A percentile compares a stretch with the other conserved stretches of the same genome.
phyloP scores from a whole-genome alignment of 2,797 vertebrate species.

The Neosalanx taihuensis region DNA sequence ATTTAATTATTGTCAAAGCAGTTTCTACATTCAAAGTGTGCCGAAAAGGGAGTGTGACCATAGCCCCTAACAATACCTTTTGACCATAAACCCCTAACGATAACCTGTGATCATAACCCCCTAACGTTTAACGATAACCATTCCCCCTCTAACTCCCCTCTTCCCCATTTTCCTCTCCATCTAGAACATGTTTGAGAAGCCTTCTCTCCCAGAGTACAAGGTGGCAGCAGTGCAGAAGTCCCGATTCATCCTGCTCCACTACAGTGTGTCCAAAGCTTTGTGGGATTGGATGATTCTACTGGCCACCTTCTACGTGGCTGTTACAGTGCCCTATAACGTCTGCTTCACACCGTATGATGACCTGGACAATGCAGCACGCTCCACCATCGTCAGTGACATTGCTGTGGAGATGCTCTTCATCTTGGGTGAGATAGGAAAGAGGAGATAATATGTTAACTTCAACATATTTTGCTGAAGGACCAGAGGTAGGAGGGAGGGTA shows the following conservation, averaged over 20 bases:
- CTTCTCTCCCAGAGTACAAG: constrained; percentile 83
- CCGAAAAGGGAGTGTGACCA: too few relatives aligned
- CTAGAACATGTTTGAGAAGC: constrained; percentile 82
- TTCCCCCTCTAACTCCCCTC: not conserved
- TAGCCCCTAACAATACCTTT: too few relatives aligned
- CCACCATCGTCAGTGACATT: constrained; percentile 84
- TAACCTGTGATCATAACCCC: not conserved
- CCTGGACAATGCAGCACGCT: constrained; percentile 70
- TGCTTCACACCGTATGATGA: constrained; percentile 80
- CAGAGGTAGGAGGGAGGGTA: not conserved
- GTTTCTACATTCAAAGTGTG: too few relatives aligned
- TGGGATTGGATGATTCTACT: constrained; percentile 89
- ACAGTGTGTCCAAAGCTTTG: constrained; percentile 83
- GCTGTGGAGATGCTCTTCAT: constrained; percentile 88
- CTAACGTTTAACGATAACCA: not conserved
- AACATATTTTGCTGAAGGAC: too few relatives aligned
- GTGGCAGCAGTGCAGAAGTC: constrained; percentile 78
- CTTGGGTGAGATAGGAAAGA: constrained; percentile 68
- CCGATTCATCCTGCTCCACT: constrained; percentile 83
- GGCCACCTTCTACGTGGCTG: constrained; percentile 84
- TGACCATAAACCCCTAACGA: too few relatives aligned
- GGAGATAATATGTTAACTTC: not conserved
- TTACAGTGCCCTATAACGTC: constrained; percentile 86
- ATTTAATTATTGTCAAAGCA: constrained; percentile 26
- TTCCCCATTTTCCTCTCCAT: not conserved